These are phyloP conservation scores for Gavialis gangeticus DNA, from an alignment of 2,113 vertebrate genomes.

Conservation along the genomic window DNA sequence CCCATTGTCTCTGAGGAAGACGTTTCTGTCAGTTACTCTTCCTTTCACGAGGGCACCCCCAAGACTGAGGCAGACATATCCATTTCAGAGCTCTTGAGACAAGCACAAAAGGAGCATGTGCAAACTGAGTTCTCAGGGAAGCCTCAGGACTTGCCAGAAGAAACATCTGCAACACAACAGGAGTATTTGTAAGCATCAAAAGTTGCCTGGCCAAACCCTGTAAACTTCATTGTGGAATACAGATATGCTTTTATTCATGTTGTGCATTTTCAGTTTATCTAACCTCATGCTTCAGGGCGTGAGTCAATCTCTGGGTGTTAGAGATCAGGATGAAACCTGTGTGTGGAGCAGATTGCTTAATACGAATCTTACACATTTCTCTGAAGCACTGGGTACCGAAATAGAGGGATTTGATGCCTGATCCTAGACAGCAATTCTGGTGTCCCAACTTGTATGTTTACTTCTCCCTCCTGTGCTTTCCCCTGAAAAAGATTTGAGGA, in stretches of 20 bases:
- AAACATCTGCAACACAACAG: constrained; percentile 58
- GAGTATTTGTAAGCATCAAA: constrained; percentile 77
- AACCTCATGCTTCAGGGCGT: not conserved
- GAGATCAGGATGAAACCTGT: accelerated
- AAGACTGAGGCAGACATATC: constrained; percentile 81
- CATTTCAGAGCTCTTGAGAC: constrained; percentile 81
- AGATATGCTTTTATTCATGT: not conserved
- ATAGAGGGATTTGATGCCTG: not conserved
- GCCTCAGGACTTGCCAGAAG: constrained; percentile 53
- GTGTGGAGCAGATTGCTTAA: not conserved
- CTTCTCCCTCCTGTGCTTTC: not conserved
- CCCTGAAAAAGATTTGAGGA: not conserved
- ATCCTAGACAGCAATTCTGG: accelerated
- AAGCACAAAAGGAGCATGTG: constrained; percentile 83
- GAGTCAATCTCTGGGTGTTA: not conserved
- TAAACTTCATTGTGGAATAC: not conserved
- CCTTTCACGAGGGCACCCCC: constrained; percentile 85
- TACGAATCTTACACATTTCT: not conserved
- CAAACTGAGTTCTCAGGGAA: constrained; percentile 87
- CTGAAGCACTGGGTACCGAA: not conserved
- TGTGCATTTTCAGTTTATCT: not conserved
- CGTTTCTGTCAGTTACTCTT: constrained; percentile 87
- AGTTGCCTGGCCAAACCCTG: not conserved
- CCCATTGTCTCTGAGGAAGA: constrained; percentile 92
- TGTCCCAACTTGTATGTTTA: not conserved